Conservation (phyloP, 23 tunicate genomes). For the Oikopleura dioica region DNA sequence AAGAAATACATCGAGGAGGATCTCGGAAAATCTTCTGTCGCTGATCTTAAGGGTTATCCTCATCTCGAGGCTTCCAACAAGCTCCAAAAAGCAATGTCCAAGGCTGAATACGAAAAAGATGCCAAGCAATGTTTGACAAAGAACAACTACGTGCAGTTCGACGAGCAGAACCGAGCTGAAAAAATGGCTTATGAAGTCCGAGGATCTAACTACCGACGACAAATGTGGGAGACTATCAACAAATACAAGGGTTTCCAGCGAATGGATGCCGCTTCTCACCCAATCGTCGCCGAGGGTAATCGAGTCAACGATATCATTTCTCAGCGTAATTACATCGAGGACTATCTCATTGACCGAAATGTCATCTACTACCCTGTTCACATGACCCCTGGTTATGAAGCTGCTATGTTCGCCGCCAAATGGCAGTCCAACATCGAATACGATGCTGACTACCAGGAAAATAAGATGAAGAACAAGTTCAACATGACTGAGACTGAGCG, state of each 20-base stretch:
- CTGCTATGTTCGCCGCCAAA: conserved; percentile 54
- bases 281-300: conserved; percentile 22
- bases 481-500: conserved; percentile 31
- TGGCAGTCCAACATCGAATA: conserved; percentile 17
- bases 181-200: conserved; percentile 3
- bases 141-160: background rate
- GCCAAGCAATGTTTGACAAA: background rate
- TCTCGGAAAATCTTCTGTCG: background rate
- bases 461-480: conserved; percentile 28
- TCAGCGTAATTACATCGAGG: conserved; percentile 43
- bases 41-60: conserved; percentile 1
- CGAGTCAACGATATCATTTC: conserved; percentile 7
- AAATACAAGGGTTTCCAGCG: conserved; percentile 66
- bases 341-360: conserved; percentile 44
- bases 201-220: conserved; percentile 33
- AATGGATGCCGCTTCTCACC: conserved; percentile 63
- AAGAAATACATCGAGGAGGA: background rate
- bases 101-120: background rate
- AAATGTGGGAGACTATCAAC: conserved; percentile 33
- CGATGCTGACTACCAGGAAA: conserved; percentile 22
- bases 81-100: background rate
- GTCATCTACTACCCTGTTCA: conserved; percentile 69
- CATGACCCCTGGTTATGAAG: conserved; percentile 77
- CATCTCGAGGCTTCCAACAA: background rate
- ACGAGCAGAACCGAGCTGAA: conserved; percentile 7